These are phyloP conservation scores for Stenopsyche tienmushanensis DNA, from an alignment of 1,140 invertebrate genomes.

Conservation along the genomic window DNA sequence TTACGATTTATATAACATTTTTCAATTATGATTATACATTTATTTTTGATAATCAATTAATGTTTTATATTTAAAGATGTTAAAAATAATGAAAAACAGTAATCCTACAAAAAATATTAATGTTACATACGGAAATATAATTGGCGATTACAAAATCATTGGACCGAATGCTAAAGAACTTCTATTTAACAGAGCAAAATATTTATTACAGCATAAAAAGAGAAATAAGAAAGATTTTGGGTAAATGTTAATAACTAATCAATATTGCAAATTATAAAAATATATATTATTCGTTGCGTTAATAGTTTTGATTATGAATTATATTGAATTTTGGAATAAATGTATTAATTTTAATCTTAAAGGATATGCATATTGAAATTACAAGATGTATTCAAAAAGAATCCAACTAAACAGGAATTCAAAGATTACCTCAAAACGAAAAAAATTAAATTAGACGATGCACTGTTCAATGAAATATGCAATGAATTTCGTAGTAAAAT, in stretches of 20 bases:
- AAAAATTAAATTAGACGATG: slow-evolving; percentile 49
- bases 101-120: slow-evolving; percentile 43
- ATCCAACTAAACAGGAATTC: slow-evolving; percentile 45
- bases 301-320: no score
- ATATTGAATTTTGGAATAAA: slow-evolving; percentile 15
- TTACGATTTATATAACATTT: neutral
- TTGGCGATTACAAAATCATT: slow-evolving; percentile 50
- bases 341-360: slow-evolving; percentile 31
- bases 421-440: slow-evolving; percentile 42
- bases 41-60: neutral
- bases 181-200: slow-evolving; percentile 51
- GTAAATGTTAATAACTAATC: slow-evolving; percentile 35
- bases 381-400: neutral
- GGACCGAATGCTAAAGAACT: slow-evolving; percentile 50
- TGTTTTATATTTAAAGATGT: neutral
- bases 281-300: no score
- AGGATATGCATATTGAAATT: slow-evolving; percentile 42
- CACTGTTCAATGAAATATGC: slow-evolving; percentile 46
- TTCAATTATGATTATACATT: neutral
- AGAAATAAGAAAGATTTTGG: slow-evolving; percentile 49
- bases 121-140: slow-evolving; percentile 50
- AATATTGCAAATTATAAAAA: no score
- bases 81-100: slow-evolving; percentile 37
- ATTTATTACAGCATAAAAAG: slow-evolving; percentile 51
- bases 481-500: slow-evolving; percentile 45